Evolutionary conservation across 2,797 vertebrate genomes (phyloP), one percentile per base, ranked within the genome.

Genomic region (Anomalospiza imberbis): DNA sequence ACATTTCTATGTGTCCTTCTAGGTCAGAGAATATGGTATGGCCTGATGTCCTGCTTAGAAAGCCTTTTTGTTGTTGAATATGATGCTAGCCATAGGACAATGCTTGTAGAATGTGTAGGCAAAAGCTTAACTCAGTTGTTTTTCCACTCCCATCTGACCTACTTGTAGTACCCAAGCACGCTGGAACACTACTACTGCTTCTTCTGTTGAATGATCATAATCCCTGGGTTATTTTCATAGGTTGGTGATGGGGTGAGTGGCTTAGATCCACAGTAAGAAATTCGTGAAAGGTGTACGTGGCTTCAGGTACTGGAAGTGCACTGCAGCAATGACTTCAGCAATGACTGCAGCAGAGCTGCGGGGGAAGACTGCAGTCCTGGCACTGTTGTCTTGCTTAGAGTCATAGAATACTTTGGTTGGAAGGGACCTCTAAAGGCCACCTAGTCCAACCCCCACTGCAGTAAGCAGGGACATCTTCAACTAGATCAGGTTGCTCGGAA

Each of bases 241-340:
- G 6, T 40, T 88, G 25, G 2, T 67, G 24, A 50, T 44, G 57
- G 8, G 25, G 1, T 1, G 1, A 14, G 19, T 25, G 15, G 13
- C 50, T 89, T 9, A 8, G 31, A 79, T 70, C 32, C 29, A 9
- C 48, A 38, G 17, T 0, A 15, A 9, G 51, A 54, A 24, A 25
- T 61, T 34, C 0, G 3, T 4, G 6, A 48, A 24, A 17, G 10
- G 6, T 2, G 0, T 2, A 7, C 32, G 34, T 38, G 42, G 12
- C 16, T 82, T 54, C 0, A 3, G 72, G 6, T n/a, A 5, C 34
- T 71, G 29, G 36, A 42, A 51, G 32, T 1, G 3, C 18, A 18
- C 31, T 24, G 68, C 60, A 50, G 12, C 4, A 2, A 4, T 22
- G 29, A 16, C 17, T 45, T 38, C 13, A 32, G 31, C 60, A 67